These are phyloP conservation scores for Meloe dianella DNA, from an alignment of 2,888 invertebrate species.

Conservation along the genomic window DNA sequence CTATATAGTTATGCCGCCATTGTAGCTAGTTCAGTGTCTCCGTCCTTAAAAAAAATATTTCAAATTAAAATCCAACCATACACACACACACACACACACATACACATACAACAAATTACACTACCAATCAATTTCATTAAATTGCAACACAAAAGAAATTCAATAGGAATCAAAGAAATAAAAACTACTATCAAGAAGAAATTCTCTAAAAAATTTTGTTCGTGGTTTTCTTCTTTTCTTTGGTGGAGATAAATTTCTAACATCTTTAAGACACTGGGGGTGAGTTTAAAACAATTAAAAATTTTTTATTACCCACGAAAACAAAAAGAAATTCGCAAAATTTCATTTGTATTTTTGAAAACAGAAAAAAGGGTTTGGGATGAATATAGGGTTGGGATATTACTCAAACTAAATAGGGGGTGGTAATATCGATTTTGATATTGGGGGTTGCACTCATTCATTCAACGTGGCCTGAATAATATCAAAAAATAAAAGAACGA, in stretches of 20 bases:
- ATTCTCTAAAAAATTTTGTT: too few species aligned
- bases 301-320: too few species aligned
- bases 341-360: too few species aligned
- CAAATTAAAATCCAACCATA: slow-evolving; percentile 4
- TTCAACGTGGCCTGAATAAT: slow-evolving; percentile 6
- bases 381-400: too few species aligned
- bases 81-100: not conserved
- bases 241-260: too few species aligned
- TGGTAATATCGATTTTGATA: slow-evolving; percentile 12
- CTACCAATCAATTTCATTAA: not conserved
- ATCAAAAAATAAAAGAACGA: not conserved
- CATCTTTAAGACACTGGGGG: not conserved
- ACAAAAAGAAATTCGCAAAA: too few species aligned
- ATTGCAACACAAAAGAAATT: too few species aligned
- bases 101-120: not conserved
- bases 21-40: slow-evolving; percentile 55
- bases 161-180: too few species aligned
- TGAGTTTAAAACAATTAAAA: too few species aligned
- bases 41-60: slow-evolving; percentile 45
- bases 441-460: not conserved
- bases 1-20: slow-evolving; percentile 58
- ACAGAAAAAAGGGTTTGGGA: too few species aligned
- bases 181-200: too few species aligned
- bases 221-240: too few species aligned
- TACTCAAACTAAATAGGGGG: not conserved